Percentiles rank a stretch among this genome's conserved stretches.
Evolutionary conservation across 2,888 invertebrate genomes (phyloP).

Genomic region (Tyria jacobaeae): DNA sequence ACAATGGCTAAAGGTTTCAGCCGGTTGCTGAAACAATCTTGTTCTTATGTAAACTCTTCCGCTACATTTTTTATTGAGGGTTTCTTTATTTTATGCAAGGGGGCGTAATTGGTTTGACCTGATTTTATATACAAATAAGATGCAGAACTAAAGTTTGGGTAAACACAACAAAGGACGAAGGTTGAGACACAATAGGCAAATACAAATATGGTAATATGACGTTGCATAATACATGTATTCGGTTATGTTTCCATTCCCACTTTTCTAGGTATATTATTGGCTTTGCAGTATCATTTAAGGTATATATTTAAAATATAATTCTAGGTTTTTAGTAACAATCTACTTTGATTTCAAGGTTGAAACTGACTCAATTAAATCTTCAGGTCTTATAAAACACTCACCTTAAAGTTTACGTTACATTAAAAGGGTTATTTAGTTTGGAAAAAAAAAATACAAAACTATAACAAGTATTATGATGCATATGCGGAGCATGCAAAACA

Average conservation of each 20-base stretch:
- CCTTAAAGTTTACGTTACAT: background rate
- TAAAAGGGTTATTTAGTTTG: background rate
- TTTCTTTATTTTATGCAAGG: constrained; percentile 16
- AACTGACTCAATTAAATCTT: background rate
- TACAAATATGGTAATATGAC: constrained; percentile 11
- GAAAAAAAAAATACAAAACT: background rate
- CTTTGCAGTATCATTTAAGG: too few species aligned
- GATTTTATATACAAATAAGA: constrained; percentile 18
- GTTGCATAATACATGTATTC: constrained; percentile 2
- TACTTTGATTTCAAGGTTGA: background rate
- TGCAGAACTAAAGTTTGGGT: constrained; percentile 7
- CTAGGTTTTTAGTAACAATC: background rate
- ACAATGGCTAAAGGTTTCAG: background rate
- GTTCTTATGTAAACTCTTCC: constrained; percentile 17
- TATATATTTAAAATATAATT: background rate
- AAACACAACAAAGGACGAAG: constrained; percentile 3
- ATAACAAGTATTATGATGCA: constrained; percentile 2
- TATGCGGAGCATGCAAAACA: constrained; percentile 5
- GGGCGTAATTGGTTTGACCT: constrained; percentile 17
- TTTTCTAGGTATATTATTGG: background rate
- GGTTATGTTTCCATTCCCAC: constrained; percentile 1
- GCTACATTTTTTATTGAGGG: constrained; percentile 24
- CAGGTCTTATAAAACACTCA: background rate
- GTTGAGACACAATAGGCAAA: background rate
- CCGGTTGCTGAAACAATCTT: constrained; percentile 11